Percentiles rank a stretch among this genome's conserved stretches.
These are phyloP conservation scores for Prostheceraeus crozeri DNA, from an alignment of 2,888 invertebrate genomes.

Conservation along the genomic window DNA sequence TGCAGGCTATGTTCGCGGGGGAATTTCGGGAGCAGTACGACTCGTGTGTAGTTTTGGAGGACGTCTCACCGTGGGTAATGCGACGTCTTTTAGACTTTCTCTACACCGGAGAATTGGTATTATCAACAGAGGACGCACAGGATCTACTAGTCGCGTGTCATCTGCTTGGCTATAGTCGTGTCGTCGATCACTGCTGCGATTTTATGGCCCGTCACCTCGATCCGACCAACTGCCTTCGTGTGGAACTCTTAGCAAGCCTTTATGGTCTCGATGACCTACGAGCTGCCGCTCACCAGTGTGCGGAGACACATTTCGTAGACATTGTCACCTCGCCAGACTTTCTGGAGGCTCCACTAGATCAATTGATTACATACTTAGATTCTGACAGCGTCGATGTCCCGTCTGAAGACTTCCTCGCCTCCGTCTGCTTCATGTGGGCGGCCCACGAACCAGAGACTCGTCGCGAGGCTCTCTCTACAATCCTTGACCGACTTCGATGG, in stretches of 20 bases:
- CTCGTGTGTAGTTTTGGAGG: slow-evolving; percentile 48
- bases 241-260: slow-evolving; percentile 53
- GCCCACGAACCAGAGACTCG: slow-evolving; percentile 9
- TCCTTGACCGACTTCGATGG: background rate
- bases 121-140: slow-evolving; percentile 54
- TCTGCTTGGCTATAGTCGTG: slow-evolving; percentile 53
- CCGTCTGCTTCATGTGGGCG: slow-evolving; percentile 3
- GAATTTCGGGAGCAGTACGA: slow-evolving; percentile 52
- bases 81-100: slow-evolving; percentile 54
- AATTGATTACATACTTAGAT: too few species aligned
- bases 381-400: background rate
- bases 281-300: slow-evolving; percentile 47
- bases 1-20: slow-evolving; percentile 54
- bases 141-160: slow-evolving; percentile 54
- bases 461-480: background rate
- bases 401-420: background rate
- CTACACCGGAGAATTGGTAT: slow-evolving; percentile 55
- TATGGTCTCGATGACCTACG: slow-evolving; percentile 51
- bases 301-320: too few species aligned
- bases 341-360: too few species aligned
- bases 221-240: slow-evolving; percentile 54
- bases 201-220: slow-evolving; percentile 53
- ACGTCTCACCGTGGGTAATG: slow-evolving; percentile 51
- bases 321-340: too few species aligned
- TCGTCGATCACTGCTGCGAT: slow-evolving; percentile 50